A percentile compares a stretch with the other conserved stretches of the same genome.
Evolutionary conservation across 2,797 vertebrate genomes (phyloP).

Genomic region (Parauchenoglanis punctatus): DNA sequence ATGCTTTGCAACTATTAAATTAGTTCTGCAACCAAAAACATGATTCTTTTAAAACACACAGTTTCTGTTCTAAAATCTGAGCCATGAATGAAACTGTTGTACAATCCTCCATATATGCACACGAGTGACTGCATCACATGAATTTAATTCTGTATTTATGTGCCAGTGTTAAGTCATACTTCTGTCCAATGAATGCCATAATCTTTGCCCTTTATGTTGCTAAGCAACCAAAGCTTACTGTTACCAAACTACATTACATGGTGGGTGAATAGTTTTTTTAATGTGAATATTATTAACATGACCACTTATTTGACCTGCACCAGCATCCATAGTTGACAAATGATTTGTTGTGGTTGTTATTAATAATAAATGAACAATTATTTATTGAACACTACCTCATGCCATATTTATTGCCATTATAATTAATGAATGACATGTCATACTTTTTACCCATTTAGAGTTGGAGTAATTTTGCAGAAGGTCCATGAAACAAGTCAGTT

Average conservation of each 20-base stretch:
- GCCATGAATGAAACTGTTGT: too few relatives aligned
- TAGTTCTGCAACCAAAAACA: not conserved
- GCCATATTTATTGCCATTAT: not conserved
- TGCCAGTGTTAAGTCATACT: not conserved
- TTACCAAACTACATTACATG: not conserved
- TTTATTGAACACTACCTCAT: not conserved
- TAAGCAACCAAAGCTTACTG: not conserved
- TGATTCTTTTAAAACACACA: too few relatives aligned
- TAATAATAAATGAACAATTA: not conserved
- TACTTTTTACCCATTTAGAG: not conserved
- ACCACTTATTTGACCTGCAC: not conserved
- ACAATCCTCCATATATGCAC: too few relatives aligned
- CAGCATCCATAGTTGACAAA: not conserved
- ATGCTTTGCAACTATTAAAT: not conserved
- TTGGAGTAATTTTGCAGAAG: not conserved
- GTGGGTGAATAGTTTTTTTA: not conserved
- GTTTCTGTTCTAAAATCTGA: too few relatives aligned
- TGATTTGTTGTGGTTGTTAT: not conserved
- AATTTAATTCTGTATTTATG: conserved; percentile 4
- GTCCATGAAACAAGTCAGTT: not conserved
- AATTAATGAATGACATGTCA: not conserved
- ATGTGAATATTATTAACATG: not conserved
- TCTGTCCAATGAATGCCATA: not conserved
- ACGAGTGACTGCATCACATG: not conserved
- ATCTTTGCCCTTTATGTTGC: conserved; percentile 4